A percentile compares a stretch with the other conserved stretches of the same genome.
These are phyloP conservation scores for Pimpla rufipes DNA, from an alignment of 2,888 invertebrate genomes.

Conservation along the genomic window DNA sequence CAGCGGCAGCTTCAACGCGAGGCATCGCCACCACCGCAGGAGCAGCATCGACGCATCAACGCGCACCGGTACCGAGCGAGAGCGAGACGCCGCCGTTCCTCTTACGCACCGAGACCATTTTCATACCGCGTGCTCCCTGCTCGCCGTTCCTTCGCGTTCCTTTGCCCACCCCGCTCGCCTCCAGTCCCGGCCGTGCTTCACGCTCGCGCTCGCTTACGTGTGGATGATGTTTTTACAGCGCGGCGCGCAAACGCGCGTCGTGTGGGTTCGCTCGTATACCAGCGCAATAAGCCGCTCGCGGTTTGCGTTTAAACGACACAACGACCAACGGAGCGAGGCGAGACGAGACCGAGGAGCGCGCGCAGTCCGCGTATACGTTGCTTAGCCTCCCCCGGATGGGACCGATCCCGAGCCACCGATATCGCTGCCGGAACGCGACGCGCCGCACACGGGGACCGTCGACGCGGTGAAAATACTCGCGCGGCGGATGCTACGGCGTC, in stretches of 20 bases:
- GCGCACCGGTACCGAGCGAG: slow-evolving; percentile 60
- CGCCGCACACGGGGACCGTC: slow-evolving; percentile 45
- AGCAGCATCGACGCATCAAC: slow-evolving; percentile 61
- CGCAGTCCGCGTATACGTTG: slow-evolving; percentile 68
- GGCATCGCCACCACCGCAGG: slow-evolving; percentile 42
- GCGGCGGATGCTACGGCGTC: slow-evolving; percentile 50
- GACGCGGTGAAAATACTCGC: slow-evolving; percentile 29
- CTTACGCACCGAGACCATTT: slow-evolving; percentile 68
- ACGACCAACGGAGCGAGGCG: slow-evolving; percentile 81
- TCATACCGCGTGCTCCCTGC: slow-evolving; percentile 56
- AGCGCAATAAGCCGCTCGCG: slow-evolving; percentile 64
- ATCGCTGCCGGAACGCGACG: slow-evolving; percentile 43
- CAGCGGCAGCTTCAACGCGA: slow-evolving; percentile 18
- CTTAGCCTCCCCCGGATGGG: slow-evolving; percentile 67
- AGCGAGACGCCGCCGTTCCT: slow-evolving; percentile 51
- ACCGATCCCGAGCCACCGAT: slow-evolving; percentile 31
- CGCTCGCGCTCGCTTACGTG: background rate
- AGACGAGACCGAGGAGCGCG: slow-evolving; percentile 71
- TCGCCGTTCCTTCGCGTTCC: slow-evolving; percentile 36
- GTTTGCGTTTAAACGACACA: slow-evolving; percentile 77
- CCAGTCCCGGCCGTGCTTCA: background rate
- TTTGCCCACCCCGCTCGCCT: slow-evolving; percentile 20
- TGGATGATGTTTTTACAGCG: slow-evolving; percentile 19
- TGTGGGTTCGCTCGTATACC: slow-evolving; percentile 68
- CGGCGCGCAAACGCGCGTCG: background rate